Evolutionary conservation across 2,113 vertebrate genomes (phyloP), one percentile per base, ranked within the genome.

Genomic region (Anseranas semipalmata): DNA sequence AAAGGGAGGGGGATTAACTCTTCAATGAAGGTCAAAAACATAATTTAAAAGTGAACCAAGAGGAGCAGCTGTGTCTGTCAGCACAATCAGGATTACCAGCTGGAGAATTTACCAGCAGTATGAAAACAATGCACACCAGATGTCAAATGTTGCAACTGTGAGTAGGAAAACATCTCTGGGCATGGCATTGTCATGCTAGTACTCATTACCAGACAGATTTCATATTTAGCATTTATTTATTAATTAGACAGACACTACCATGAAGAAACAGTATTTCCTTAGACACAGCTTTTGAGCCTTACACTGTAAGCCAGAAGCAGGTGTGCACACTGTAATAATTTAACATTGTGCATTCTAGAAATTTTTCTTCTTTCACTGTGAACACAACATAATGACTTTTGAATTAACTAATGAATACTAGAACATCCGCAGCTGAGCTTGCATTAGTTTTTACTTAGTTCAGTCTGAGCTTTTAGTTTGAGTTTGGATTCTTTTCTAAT

Each of bases 1-100:
- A 97, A 98, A 96, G 81, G 82, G 89, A 96, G 85, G 95, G 53
- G 92, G 96, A 98, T 98, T 97, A 98, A 98, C 97, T 98, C 94
- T 97, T 95, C 90, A 97, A 89, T 91, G 96, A 98, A 97, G 96
- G 97, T 98, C 97, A 98, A 97, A 98, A 98, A 95, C 96, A 97
- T 97, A 96, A 98, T 97, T 98, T 98, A 97, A 94, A 97, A 97
- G 96, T 93, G 95, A 97, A 96, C 93, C 88, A 94, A 98, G 95
- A 97, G 96, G 88, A 98, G 94, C 97, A 98, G 97, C 97, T 98
- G 97, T 95, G 96, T 96, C 97, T 98, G 96, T 97, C 96, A 98
- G 95, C 89, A 32, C 94, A 97, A 95, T 94, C 87, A 90, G 97
- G 90, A 96, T 87, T 95, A 97, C 95, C 97, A 98, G 97, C 97